These are phyloP conservation scores for Perca fluviatilis DNA, from an alignment of 2,113 vertebrate genomes.

Conservation along the genomic window DNA sequence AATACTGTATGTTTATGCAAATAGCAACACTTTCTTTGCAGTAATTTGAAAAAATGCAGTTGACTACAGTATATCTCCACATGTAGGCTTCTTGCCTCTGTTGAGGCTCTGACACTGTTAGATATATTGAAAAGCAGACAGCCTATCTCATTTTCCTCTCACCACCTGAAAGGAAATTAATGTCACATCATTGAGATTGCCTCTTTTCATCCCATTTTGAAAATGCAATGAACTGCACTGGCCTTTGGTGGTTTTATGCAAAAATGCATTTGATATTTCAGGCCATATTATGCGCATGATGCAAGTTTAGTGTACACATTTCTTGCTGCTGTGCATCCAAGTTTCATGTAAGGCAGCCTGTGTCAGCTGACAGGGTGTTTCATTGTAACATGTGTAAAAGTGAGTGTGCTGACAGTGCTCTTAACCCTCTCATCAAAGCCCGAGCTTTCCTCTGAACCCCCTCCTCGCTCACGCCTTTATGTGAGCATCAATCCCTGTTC, in stretches of 20 bases:
- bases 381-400: slow-evolving; percentile 56
- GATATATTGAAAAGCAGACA: slow-evolving; percentile 67
- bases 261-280: slow-evolving; percentile 16
- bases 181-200: slow-evolving; percentile 63
- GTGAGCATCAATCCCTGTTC: slow-evolving; percentile 65
- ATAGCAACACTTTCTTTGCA: slow-evolving; percentile 37
- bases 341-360: slow-evolving; percentile 30
- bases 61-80: slow-evolving; percentile 17
- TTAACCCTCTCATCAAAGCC: slow-evolving; percentile 71
- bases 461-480: slow-evolving; percentile 54
- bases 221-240: slow-evolving; percentile 21
- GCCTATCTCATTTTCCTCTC: slow-evolving; percentile 54
- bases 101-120: slow-evolving; percentile 53
- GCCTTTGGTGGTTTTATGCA: slow-evolving; percentile 18
- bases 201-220: slow-evolving; percentile 49
- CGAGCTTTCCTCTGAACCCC: slow-evolving; percentile 58
- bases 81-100: slow-evolving; percentile 20
- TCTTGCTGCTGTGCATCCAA: background rate
- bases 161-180: slow-evolving; percentile 73
- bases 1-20: slow-evolving; percentile 44
- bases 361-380: slow-evolving; percentile 65
- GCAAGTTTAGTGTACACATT: background rate
- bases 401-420: slow-evolving; percentile 71
- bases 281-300: background rate
- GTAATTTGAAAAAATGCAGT: slow-evolving; percentile 21